phyloP scores from a whole-genome alignment of 2,888 invertebrate species.

The Acanthosepion pharaonis region DNA sequence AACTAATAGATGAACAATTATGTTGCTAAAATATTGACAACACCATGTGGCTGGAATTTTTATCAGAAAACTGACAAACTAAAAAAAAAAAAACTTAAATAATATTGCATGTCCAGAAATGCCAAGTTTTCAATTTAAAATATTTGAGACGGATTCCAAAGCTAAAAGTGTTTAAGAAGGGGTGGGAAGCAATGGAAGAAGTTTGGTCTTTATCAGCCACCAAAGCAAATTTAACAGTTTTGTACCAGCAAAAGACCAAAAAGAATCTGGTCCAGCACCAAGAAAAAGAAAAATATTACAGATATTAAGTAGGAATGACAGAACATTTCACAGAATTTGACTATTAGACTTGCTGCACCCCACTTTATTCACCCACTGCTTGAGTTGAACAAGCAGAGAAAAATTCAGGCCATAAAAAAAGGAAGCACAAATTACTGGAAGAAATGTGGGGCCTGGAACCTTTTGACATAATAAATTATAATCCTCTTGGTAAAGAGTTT shows the following conservation, averaged over 20 bases:
- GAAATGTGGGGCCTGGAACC: too few relatives aligned
- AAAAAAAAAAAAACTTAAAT: not conserved
- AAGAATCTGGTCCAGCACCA: not conserved
- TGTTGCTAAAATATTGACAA: not conserved
- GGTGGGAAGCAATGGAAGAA: too few relatives aligned
- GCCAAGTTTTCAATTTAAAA: not conserved
- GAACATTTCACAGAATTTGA: not conserved
- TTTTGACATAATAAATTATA: too few relatives aligned
- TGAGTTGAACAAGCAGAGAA: too few relatives aligned
- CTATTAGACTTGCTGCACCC: too few relatives aligned
- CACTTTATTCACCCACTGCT: too few relatives aligned
- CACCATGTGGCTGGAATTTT: not conserved
- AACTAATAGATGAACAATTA: too few relatives aligned
- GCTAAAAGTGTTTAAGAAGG: not conserved
- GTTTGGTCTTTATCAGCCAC: not conserved
- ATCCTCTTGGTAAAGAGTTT: too few relatives aligned
- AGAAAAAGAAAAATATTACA: not conserved
- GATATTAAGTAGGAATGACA: not conserved
- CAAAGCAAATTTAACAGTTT: not conserved
- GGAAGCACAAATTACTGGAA: too few relatives aligned
- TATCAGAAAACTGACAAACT: not conserved
- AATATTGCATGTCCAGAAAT: not conserved
- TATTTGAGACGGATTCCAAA: not conserved
- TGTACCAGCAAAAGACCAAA: too few relatives aligned
- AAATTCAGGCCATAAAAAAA: too few relatives aligned